These are phyloP conservation scores for Blera fallax DNA, from an alignment of 2,888 invertebrate genomes.

Conservation along the genomic window DNA sequence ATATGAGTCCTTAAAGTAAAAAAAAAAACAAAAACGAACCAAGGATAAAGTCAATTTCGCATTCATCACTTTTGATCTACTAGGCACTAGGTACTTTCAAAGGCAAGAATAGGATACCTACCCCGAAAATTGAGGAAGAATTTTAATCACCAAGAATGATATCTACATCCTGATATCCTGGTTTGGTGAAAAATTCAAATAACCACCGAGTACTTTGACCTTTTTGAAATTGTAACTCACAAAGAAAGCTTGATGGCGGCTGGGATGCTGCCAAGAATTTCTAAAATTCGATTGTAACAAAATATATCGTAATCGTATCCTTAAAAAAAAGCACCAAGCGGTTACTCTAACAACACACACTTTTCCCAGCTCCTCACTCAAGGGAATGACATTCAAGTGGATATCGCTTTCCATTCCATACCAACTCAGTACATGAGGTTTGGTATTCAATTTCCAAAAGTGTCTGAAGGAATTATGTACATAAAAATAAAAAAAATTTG, in stretches of 20 bases:
- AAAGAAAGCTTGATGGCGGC: not conserved
- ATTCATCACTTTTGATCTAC: not conserved
- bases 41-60: not conserved
- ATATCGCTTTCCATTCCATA: not conserved
- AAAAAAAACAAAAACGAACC: no score
- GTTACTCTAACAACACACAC: not conserved
- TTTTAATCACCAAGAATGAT: not conserved
- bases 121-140: not conserved
- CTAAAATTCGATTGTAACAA: constrained; percentile 13
- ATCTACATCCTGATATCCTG: not conserved
- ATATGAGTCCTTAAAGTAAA: not conserved
- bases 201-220: constrained; percentile 22
- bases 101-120: not conserved
- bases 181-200: not conserved
- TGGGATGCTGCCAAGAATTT: not conserved
- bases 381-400: not conserved
- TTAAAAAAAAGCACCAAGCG: constrained; percentile 18
- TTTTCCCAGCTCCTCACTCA: not conserved
- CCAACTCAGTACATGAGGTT: not conserved
- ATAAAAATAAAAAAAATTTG: no score
- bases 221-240: constrained; percentile 27
- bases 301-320: constrained; percentile 12
- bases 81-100: not conserved
- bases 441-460: not conserved
- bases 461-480: not conserved